Percentiles rank a stretch among this genome's conserved stretches.
Conservation (phyloP, 92 coral and sea anemone species). For the Meandrina meandrites region DNA sequence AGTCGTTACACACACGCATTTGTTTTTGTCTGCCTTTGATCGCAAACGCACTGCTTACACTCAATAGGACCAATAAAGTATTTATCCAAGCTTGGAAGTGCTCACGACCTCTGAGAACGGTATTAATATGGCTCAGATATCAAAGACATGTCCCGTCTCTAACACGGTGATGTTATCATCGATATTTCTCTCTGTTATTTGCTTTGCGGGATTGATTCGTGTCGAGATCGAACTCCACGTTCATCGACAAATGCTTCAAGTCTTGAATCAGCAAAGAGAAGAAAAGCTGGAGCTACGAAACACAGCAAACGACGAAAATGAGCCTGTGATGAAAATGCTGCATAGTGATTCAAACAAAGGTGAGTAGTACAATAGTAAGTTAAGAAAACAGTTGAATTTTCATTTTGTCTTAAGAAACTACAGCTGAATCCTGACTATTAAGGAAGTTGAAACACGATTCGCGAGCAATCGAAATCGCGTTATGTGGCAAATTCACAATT, state of each 20-base stretch:
- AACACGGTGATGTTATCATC: not conserved
- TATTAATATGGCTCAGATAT: not conserved
- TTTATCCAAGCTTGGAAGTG: not conserved
- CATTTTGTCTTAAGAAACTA: not conserved
- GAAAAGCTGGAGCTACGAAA: not conserved
- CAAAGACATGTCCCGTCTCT: not conserved
- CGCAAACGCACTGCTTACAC: not conserved
- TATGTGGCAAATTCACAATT: too few relatives aligned
- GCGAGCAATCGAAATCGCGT: not conserved
- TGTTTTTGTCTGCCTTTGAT: not conserved
- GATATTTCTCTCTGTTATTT: constrained; percentile 3
- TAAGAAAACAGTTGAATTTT: not conserved
- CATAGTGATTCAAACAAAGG: not conserved
- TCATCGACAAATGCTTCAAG: constrained; percentile 34
- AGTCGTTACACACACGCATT: not conserved
- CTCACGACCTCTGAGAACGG: not conserved
- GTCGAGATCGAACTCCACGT: constrained; percentile 38
- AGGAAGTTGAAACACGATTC: not conserved
- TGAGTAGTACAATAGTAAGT: not conserved
- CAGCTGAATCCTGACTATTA: not conserved
- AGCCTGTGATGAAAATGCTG: not conserved
- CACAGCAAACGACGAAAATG: not conserved
- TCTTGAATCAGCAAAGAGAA: constrained; percentile 7
- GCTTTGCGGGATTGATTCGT: constrained; percentile 23
- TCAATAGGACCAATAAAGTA: too few relatives aligned